phyloP scores from a whole-genome alignment of 2,797 vertebrate species.

The Sebastes alutus region DNA sequence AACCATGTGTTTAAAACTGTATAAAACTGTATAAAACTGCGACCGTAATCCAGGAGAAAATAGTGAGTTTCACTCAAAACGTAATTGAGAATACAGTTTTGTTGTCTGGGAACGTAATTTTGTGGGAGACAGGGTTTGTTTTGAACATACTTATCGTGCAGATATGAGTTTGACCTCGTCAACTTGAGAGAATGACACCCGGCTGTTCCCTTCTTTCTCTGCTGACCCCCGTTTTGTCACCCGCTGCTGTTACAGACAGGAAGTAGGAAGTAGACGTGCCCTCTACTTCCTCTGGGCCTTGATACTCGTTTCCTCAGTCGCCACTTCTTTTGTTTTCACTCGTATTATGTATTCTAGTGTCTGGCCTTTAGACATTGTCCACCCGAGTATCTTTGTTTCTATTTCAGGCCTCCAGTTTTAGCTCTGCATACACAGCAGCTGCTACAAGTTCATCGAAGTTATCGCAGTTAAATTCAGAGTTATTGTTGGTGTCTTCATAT shows the following conservation, averaged over 20 bases:
- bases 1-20: too few species aligned
- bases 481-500: neutral
- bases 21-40: too few species aligned
- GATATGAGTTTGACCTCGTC: conserved; percentile 72
- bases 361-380: neutral
- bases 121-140: neutral
- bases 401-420: neutral
- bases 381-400: neutral
- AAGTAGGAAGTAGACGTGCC: conserved; percentile 59
- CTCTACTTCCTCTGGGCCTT: conserved; percentile 54
- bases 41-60: too few species aligned
- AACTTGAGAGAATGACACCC: conserved; percentile 36
- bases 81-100: too few species aligned
- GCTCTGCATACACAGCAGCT: neutral
- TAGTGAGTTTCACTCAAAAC: too few species aligned
- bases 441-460: neutral
- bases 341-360: neutral
- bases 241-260: conserved; percentile 40
- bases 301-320: conserved; percentile 28
- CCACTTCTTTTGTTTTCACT: conserved; percentile 11
- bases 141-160: neutral
- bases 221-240: conserved; percentile 17
- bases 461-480: neutral
- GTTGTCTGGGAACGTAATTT: too few species aligned
- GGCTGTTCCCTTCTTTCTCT: conserved; percentile 36